phyloP scores from a whole-genome alignment of 2,113 vertebrate genomes.

The Nannobrachium achirus region DNA sequence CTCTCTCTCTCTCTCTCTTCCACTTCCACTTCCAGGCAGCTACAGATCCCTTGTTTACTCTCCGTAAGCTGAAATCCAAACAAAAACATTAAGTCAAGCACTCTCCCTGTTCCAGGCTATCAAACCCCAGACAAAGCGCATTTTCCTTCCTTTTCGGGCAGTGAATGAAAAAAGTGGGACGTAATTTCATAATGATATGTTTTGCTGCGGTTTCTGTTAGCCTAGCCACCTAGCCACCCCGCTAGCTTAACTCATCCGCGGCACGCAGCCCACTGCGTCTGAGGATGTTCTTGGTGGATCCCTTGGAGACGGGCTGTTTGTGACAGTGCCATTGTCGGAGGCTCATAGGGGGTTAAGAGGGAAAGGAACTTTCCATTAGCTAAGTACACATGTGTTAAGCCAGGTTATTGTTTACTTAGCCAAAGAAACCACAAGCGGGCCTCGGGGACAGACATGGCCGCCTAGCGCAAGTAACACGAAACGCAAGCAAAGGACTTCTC shows the following conservation, averaged over 20 bases:
- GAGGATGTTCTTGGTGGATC: conserved; percentile 55
- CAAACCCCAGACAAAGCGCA: conserved; percentile 56
- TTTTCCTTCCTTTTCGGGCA: conserved; percentile 5
- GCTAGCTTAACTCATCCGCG: conserved; percentile 30
- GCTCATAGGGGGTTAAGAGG: conserved; percentile 68
- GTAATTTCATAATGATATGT: conserved; percentile 58
- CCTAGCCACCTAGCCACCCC: conserved; percentile 42
- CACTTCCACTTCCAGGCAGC: conserved; percentile 26
- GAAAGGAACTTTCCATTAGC: conserved; percentile 77
- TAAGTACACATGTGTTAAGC: conserved; percentile 79
- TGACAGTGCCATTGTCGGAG: conserved; percentile 65
- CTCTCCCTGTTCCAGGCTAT: conserved; percentile 36
- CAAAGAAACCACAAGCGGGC: conserved; percentile 66
- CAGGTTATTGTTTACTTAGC: conserved; percentile 77
- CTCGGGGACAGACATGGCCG: conserved; percentile 58
- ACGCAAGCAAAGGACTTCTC: conserved; percentile 54
- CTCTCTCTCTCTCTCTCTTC: conserved; percentile 31
- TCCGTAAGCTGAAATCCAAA: conserved; percentile 62
- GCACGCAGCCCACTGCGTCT: background rate
- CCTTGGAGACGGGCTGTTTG: conserved; percentile 70
- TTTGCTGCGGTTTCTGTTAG: conserved; percentile 59
- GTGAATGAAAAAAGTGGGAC: conserved; percentile 53
- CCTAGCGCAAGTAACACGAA: conserved; percentile 55
- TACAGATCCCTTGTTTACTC: conserved; percentile 59
- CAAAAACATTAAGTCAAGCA: conserved; percentile 64